Evolutionary conservation across 2,888 invertebrate species (phyloP).

Genomic region (Scrobipalpa atriplicella): DNA sequence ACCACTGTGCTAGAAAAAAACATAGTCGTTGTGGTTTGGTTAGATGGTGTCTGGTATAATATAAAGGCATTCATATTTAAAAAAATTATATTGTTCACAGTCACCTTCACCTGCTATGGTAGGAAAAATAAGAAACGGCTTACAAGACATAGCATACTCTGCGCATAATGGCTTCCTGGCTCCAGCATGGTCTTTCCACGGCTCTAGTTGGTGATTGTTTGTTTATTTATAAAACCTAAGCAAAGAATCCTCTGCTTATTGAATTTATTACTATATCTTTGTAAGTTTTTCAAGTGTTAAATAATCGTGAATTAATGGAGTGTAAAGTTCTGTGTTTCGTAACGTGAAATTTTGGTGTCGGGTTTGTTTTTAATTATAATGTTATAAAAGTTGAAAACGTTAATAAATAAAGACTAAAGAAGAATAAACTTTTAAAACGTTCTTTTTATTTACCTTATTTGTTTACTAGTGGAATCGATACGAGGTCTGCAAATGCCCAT

Average conservation of each 20-base stretch:
- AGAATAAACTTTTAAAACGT: too few relatives aligned
- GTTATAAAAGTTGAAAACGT: neutral
- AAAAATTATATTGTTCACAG: neutral
- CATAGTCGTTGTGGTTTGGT: too few relatives aligned
- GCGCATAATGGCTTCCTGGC: slow-evolving; percentile 58
- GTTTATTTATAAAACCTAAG: neutral
- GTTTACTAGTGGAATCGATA: too few relatives aligned
- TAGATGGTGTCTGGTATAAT: too few relatives aligned
- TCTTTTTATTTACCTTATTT: too few relatives aligned
- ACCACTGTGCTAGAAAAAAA: too few relatives aligned
- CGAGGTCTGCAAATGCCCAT: too few relatives aligned
- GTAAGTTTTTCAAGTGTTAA: neutral
- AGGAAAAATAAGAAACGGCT: slow-evolving; percentile 60
- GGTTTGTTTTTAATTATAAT: neutral
- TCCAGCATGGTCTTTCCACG: slow-evolving; percentile 74
- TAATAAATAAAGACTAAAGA: neutral
- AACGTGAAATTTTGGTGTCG: slow-evolving; percentile 7
- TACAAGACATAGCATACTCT: slow-evolving; percentile 68
- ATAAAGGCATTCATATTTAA: too few relatives aligned
- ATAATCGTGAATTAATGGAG: slow-evolving; percentile 14
- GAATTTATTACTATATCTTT: neutral
- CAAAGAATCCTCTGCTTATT: slow-evolving; percentile 29
- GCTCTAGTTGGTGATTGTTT: slow-evolving; percentile 35
- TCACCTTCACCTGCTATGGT: slow-evolving; percentile 35
- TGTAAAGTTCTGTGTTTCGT: slow-evolving; percentile 5